A percentile compares a stretch with the other conserved stretches of the same genome.
Conservation (phyloP, 1,140 invertebrate species). For the Leptonema lineaticorne region DNA sequence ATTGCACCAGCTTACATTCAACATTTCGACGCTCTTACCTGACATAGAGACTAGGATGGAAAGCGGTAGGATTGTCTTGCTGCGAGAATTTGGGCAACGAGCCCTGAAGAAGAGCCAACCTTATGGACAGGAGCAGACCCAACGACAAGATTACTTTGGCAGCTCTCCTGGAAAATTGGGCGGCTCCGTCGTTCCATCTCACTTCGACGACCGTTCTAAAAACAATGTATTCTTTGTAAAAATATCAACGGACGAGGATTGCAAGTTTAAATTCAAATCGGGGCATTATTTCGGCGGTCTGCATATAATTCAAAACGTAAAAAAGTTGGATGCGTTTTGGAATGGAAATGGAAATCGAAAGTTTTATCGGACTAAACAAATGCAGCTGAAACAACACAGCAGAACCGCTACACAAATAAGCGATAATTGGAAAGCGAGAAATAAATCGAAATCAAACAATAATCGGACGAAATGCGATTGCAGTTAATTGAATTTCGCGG, state of each 20-base stretch:
- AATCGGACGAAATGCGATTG: constrained; percentile 22
- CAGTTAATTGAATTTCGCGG: constrained; percentile 23
- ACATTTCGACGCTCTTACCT: constrained; percentile 59
- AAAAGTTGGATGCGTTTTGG: neutral
- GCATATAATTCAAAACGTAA: too few relatives aligned
- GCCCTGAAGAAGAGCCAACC: constrained; percentile 73
- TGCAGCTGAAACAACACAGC: too few relatives aligned
- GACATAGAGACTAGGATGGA: constrained; percentile 69
- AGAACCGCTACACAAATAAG: neutral
- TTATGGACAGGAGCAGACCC: constrained; percentile 63
- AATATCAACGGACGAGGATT: too few relatives aligned
- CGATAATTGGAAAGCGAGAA: constrained; percentile 9
- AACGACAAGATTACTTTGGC: constrained; percentile 61
- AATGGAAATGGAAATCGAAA: too few relatives aligned
- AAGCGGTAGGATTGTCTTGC: constrained; percentile 84
- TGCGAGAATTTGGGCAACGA: constrained; percentile 77
- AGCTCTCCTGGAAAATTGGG: constrained; percentile 60
- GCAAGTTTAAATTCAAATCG: too few relatives aligned
- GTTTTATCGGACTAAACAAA: too few relatives aligned
- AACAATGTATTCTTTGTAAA: constrained; percentile 38
- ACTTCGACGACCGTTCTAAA: constrained; percentile 60
- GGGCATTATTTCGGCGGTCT: too few relatives aligned
- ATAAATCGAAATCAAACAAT: constrained; percentile 30
- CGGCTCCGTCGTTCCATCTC: constrained; percentile 61
- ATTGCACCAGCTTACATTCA: neutral